A percentile compares a stretch with the other conserved stretches of the same genome.
Evolutionary conservation across 2,888 invertebrate genomes (phyloP).

Genomic region (Diaprepes abbreviatus): DNA sequence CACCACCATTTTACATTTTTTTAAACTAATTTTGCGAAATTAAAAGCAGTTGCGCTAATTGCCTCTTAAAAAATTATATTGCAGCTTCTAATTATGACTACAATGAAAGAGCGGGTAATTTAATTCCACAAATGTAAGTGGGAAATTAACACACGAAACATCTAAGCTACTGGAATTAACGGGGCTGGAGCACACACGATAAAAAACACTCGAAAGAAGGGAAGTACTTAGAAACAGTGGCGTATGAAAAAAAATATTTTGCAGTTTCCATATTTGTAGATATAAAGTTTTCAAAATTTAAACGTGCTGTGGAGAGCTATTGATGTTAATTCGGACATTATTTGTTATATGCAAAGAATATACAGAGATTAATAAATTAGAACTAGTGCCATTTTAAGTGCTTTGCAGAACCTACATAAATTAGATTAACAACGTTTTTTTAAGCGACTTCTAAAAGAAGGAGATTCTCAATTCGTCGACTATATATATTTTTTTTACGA

Average conservation of each 20-base stretch:
- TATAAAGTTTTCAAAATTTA: too few relatives aligned
- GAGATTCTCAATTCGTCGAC: too few relatives aligned
- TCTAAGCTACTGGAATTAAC: conserved; percentile 31
- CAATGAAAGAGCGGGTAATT: conserved; percentile 23
- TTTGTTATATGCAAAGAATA: too few relatives aligned
- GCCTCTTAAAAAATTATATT: conserved; percentile 16
- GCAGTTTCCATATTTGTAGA: too few relatives aligned
- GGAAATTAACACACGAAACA: conserved; percentile 31
- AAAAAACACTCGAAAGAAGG: conserved; percentile 20
- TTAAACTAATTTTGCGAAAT: conserved; percentile 15
- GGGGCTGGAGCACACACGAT: conserved; percentile 26
- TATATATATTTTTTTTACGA: too few relatives aligned
- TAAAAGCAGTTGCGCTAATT: conserved; percentile 23
- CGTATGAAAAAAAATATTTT: background rate
- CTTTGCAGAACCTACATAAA: too few relatives aligned
- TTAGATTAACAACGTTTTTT: too few relatives aligned
- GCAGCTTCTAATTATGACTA: conserved; percentile 31
- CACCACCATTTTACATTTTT: conserved; percentile 21
- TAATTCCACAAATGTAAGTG: conserved; percentile 17
- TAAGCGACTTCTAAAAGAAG: too few relatives aligned
- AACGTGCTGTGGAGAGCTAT: too few relatives aligned
- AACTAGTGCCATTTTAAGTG: too few relatives aligned
- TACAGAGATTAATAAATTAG: too few relatives aligned
- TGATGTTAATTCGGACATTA: too few relatives aligned
- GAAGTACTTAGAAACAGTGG: conserved; percentile 6